Base-by-base conservation (phyloP, 2,888 invertebrate species). In the Sphaeridia pumilis region DNA sequence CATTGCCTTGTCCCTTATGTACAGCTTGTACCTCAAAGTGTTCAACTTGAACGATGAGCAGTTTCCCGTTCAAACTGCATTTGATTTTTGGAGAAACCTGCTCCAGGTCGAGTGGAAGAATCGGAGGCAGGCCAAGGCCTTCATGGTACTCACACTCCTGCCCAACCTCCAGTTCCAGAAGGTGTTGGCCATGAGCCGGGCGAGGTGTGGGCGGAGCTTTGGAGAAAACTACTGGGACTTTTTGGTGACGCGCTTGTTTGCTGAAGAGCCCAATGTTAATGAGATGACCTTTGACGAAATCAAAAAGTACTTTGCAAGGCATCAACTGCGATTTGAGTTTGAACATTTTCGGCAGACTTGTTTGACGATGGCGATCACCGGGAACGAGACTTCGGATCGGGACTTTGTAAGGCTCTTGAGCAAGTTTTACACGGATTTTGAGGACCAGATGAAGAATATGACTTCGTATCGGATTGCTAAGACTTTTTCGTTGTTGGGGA, bases 41-140 rank as follows among this genome's bases (percentile, higher is more conserved):
- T 46, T 27, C 41, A 46, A 46, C 17, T 28, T 52, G 27, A 52
- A 44, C 22, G 46, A 52, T 38, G 46, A 52, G 22, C 46, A 52
- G 36, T 52, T 52, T 20, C 51, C 51, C 1, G 51, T 52, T 5
- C 51, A 52, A 21, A 52, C 51, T 2, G 51, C 46, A n/a, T 52
- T 46, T 28, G 51, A 52, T 21, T 52, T 52, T 35, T 52, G 51
- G 51, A 31, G 46, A 22, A 45, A 3, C 14, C 38, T 52, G 3
- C 20, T 36, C 21, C 17, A 35, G 34, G 36, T 28, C 21, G 43
- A 52, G 21, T 52, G 51, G 51, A 46, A 46, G 17, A 35, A 38
- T 28, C 12, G 21, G 14, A n/a, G 7, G 17, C 17, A 26, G 24
- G 44, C 45, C 3, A 52, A 35, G 35, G 41, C 20, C 26, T 52